A percentile compares a stretch with the other conserved stretches of the same genome.
Evolutionary conservation across 1,140 invertebrate species (phyloP).

Genomic region (Orchestia grillus): DNA sequence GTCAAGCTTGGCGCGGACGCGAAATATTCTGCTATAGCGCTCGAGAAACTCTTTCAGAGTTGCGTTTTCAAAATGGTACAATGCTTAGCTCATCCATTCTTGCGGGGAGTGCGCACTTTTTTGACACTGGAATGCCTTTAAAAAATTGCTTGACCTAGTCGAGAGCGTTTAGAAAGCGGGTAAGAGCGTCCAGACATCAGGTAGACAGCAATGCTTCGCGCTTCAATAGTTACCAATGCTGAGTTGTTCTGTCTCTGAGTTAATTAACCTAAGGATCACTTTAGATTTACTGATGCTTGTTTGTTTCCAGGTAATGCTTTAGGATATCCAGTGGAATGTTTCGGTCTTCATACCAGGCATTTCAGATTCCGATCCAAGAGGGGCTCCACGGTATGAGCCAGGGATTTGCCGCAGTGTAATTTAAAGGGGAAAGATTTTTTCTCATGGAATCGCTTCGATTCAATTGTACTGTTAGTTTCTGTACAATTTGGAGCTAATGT

Average conservation of each 20-base stretch:
- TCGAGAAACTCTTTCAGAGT: not conserved
- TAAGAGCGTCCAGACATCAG: not conserved
- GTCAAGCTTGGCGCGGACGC: not conserved
- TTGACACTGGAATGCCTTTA: not conserved
- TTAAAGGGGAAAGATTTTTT: not conserved
- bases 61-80: not conserved
- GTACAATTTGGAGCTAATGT: not conserved
- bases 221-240: not conserved
- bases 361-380: not conserved
- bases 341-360: not conserved
- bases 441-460: not conserved
- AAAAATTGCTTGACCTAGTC: not conserved
- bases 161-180: not conserved
- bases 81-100: not conserved
- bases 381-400: not conserved
- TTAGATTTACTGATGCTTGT: not conserved
- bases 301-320: not conserved
- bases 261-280: not conserved
- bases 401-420: not conserved
- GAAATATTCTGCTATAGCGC: not conserved
- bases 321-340: not conserved
- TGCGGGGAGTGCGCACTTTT: not conserved
- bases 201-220: not conserved
- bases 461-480: not conserved
- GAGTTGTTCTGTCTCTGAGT: not conserved